Percentiles rank a stretch among this genome's conserved stretches.
Conservation (phyloP, 2,797 vertebrate genomes). For the Synaphobranchus kaupii region DNA sequence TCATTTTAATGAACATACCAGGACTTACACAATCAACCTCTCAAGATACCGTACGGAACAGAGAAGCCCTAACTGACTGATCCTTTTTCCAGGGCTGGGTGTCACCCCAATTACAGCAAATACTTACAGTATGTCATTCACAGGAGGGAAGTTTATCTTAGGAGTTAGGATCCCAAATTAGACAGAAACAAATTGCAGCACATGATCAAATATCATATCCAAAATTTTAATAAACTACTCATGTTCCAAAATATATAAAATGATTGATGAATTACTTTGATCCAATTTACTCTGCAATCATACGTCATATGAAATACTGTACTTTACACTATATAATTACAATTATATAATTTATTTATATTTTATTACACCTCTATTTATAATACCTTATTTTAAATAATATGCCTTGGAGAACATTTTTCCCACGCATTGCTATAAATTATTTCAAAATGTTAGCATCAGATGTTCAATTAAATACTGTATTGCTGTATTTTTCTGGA, state of each 20-base stretch:
- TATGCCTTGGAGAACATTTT: not conserved
- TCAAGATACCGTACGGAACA: not conserved
- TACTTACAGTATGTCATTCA: not conserved
- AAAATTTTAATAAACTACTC: not conserved
- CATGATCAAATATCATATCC: not conserved
- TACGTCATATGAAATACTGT: too few relatives aligned
- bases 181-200: not conserved
- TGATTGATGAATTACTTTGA: not conserved
- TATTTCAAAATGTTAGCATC: not conserved
- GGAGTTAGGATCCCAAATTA: conserved; percentile 1
- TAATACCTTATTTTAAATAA: not conserved
- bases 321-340: not conserved
- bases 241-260: not conserved
- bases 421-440: not conserved
- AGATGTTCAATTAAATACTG: not conserved
- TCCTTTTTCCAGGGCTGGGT: not conserved
- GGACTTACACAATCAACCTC: not conserved
- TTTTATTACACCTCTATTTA: not conserved
- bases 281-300: not conserved
- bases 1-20: not conserved
- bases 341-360: not conserved
- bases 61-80: not conserved
- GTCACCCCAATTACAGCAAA: not conserved
- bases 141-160: not conserved
- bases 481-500: not conserved